Percentiles rank a stretch among this genome's conserved stretches.
Evolutionary conservation across 2,797 vertebrate species (phyloP).

Genomic region (Oophaga sylvatica): DNA sequence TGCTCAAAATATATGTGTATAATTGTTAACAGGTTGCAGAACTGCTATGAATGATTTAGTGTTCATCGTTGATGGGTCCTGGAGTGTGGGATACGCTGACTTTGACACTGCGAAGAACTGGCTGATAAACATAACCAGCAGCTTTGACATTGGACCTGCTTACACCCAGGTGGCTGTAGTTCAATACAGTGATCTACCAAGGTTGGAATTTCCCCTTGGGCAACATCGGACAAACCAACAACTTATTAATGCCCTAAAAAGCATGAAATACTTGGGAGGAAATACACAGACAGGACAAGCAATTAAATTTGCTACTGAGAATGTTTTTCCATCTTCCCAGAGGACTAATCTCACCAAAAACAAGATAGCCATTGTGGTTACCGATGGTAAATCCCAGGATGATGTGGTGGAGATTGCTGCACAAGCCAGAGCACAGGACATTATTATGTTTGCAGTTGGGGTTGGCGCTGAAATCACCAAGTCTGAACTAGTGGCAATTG

Average conservation of each 20-base stretch:
- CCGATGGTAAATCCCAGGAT: constrained; percentile 83
- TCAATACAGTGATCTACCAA: constrained; percentile 81
- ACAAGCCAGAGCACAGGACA: constrained; percentile 73
- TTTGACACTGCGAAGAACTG: constrained; percentile 82
- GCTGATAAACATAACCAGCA: constrained; percentile 81
- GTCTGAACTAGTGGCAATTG: constrained; percentile 79
- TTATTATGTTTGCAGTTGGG: constrained; percentile 81
- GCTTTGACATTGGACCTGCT: constrained; percentile 78
- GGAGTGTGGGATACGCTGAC: constrained; percentile 79
- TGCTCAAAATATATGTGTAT: neutral
- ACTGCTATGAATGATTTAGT: constrained; percentile 82
- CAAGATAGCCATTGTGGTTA: constrained; percentile 80
- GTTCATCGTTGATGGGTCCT: constrained; percentile 81
- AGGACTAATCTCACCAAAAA: constrained; percentile 74
- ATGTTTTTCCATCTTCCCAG: constrained; percentile 75
- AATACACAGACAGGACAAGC: constrained; percentile 83
- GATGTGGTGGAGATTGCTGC: constrained; percentile 78
- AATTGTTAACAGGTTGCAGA: constrained; percentile 75
- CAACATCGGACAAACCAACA: constrained; percentile 69
- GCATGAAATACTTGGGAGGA: constrained; percentile 78
- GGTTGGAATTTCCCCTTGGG: constrained; percentile 79
- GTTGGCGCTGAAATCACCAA: constrained; percentile 80
- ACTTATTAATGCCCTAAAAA: constrained; percentile 74
- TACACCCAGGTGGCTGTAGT: constrained; percentile 81
- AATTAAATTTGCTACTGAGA: constrained; percentile 79